A percentile compares a stretch with the other conserved stretches of the same genome.
Conservation (phyloP, 2,888 invertebrate species). For the Gnatocerus cornutus region DNA sequence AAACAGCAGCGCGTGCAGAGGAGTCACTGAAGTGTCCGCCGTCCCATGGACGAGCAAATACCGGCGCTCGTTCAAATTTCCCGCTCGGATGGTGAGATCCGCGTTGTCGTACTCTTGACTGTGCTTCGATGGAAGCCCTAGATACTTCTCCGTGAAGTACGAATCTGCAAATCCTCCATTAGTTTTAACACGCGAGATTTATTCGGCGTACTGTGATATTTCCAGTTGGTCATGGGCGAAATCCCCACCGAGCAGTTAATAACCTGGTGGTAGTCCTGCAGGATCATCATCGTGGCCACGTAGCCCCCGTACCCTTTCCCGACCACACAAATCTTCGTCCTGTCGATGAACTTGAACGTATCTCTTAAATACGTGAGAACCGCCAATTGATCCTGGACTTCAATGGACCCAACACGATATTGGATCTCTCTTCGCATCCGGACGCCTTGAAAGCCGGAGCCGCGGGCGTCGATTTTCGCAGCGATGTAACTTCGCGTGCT, state of each 20-base stretch:
- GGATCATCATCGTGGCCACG: conserved; percentile 85
- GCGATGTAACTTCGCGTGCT: conserved; percentile 89
- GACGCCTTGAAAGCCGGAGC: conserved; percentile 89
- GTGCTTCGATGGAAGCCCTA: conserved; percentile 83
- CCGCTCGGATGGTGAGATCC: conserved; percentile 86
- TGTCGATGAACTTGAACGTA: conserved; percentile 87
- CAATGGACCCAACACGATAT: conserved; percentile 76
- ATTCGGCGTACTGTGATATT: conserved; percentile 84
- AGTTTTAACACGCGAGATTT: too few relatives aligned
- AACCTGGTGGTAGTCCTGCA: conserved; percentile 82
- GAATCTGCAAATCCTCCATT: conserved; percentile 81
- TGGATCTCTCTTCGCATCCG: conserved; percentile 82
- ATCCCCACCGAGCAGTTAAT: conserved; percentile 90
- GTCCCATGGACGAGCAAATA: conserved; percentile 87
- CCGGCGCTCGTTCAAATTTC: conserved; percentile 80
- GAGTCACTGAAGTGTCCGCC: conserved; percentile 89
- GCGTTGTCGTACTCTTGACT: conserved; percentile 82
- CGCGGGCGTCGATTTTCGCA: conserved; percentile 91
- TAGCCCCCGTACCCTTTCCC: conserved; percentile 94
- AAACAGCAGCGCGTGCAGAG: conserved; percentile 89
- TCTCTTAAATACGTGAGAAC: conserved; percentile 82
- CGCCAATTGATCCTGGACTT: conserved; percentile 79
- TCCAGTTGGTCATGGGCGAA: conserved; percentile 90
- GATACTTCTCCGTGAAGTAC: conserved; percentile 92
- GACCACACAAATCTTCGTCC: conserved; percentile 86